A percentile compares a stretch with the other conserved stretches of the same genome.
Conservation (phyloP, 1,140 invertebrate genomes). For the Gonioctena quinquepunctata region DNA sequence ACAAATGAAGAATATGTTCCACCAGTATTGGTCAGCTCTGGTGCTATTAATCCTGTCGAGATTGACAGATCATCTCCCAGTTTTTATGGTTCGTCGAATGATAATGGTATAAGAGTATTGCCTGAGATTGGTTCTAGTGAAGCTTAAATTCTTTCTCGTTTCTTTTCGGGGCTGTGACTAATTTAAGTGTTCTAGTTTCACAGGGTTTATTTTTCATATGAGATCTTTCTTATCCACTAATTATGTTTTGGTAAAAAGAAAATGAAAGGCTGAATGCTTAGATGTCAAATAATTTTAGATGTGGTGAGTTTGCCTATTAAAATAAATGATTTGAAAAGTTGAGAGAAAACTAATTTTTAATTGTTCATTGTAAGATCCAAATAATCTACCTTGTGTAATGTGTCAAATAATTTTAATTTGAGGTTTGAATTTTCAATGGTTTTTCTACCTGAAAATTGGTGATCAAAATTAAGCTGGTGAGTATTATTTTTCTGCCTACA, state of each 20-base stretch:
- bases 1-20: constrained; percentile 56
- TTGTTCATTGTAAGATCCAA: too few species aligned
- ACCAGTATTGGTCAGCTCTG: background rate
- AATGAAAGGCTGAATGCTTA: too few species aligned
- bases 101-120: background rate
- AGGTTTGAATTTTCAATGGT: too few species aligned
- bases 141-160: background rate
- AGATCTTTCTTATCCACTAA: background rate
- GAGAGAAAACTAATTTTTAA: too few species aligned
- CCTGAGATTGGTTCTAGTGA: background rate
- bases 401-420: too few species aligned
- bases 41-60: background rate
- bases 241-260: background rate
- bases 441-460: too few species aligned
- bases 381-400: too few species aligned
- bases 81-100: background rate
- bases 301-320: too few species aligned
- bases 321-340: too few species aligned
- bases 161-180: background rate
- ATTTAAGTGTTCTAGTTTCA: background rate
- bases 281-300: too few species aligned
- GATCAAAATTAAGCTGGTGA: too few species aligned
- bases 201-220: background rate
- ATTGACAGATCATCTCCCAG: background rate
- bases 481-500: too few species aligned